A percentile compares a stretch with the other conserved stretches of the same genome.
phyloP scores from a whole-genome alignment of 2,113 vertebrate species.

The Laterallus jamaicensis region DNA sequence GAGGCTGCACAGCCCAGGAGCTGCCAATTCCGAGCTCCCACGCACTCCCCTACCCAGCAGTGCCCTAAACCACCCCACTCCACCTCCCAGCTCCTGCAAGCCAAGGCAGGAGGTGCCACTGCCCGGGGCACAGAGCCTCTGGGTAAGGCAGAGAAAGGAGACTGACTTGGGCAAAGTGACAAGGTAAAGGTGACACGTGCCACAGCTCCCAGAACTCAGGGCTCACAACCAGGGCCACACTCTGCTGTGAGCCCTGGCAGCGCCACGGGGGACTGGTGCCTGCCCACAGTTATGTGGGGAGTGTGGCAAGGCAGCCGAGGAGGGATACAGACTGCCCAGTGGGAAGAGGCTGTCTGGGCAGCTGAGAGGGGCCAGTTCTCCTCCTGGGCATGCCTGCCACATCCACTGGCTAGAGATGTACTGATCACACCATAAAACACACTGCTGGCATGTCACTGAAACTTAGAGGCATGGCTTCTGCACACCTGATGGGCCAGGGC shows the following conservation, averaged over 20 bases:
- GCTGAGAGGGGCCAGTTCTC: background rate
- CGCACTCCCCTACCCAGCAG: background rate
- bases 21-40: background rate
- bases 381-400: background rate
- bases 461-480: background rate
- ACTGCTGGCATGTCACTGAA: background rate
- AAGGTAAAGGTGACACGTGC: background rate
- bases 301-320: fast-evolving
- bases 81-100: background rate
- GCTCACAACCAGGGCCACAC: background rate
- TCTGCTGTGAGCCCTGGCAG: background rate
- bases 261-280: background rate
- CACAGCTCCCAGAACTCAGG: fast-evolving
- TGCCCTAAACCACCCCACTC: background rate
- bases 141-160: background rate
- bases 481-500: fast-evolving
- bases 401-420: background rate
- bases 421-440: background rate
- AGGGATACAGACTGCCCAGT: background rate
- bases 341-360: background rate
- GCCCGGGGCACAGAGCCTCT: background rate
- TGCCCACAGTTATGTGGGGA: background rate
- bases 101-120: background rate
- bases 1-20: background rate
- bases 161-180: background rate